Evolutionary conservation across 2,888 invertebrate species (phyloP), one percentile per base, ranked within the genome.

Genomic region (Pocota personata): DNA sequence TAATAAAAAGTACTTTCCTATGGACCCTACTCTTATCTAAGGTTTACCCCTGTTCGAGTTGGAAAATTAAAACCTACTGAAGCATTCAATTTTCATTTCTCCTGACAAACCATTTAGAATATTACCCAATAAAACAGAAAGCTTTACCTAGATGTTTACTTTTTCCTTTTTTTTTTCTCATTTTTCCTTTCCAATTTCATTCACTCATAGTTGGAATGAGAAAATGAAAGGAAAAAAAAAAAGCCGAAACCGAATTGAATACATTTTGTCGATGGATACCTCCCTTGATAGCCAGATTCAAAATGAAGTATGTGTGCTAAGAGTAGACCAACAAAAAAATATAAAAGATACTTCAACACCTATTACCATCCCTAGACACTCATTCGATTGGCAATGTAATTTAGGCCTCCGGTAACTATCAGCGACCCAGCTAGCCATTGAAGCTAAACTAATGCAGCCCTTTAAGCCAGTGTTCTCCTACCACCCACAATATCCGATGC

Each of bases 391-490:
- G n/a, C 60, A 66, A 73, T 73, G 62, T 67, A 78, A 73, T 83
- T 75, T 69, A 75, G 73, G 80, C 67, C 77, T 57, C 5, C 48
- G 48, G 40, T 50, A 60, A 73, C 57, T 73, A 78, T 76, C 43
- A 66, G 14, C 78, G 66, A 73, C 67, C 83, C 67, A 78, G 79
- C 83, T 75, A 79, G 8, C 83, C 78, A 79, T 83, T 73, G 79
- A 79, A 83, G 78, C 83, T 79, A 12, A 57, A 75, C 67, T 79
- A 83, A 83, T 83, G 67, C 55, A 43, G 19, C 27, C 50, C 35
- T 35, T 52, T 46, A 30, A 37, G 14, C 30, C 55, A 14, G 16
- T 55, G 37, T 2, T 1, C 12, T 10, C 10, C 60, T 10, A 30
- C 37, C 24, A 43, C 24, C 8, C 46, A 7, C 3, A 46, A 19